Conservation (phyloP, 1,140 invertebrate species). For the Cydia amplana region DNA sequence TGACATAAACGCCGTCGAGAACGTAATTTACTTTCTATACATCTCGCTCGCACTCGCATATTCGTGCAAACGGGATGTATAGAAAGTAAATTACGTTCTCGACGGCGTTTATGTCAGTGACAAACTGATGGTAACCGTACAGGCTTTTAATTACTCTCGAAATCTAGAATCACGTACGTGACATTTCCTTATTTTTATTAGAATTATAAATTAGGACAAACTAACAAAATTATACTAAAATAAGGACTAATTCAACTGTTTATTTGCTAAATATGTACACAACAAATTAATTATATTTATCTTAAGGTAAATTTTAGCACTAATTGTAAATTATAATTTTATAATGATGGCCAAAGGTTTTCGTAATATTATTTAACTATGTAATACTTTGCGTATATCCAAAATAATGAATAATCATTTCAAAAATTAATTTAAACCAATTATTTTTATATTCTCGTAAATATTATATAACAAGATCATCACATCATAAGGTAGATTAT, state of each 20-base stretch:
- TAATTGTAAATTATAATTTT: background rate
- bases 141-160: background rate
- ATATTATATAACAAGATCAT: too few relatives aligned
- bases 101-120: too few relatives aligned
- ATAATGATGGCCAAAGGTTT: background rate
- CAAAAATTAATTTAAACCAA: too few relatives aligned
- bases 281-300: conserved; percentile 16
- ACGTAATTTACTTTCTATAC: too few relatives aligned
- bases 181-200: conserved; percentile 19
- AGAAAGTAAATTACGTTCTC: too few relatives aligned
- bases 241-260: background rate
- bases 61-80: too few relatives aligned
- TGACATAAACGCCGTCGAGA: too few relatives aligned
- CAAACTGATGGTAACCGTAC: too few relatives aligned
- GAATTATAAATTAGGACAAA: background rate
- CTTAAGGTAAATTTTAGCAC: background rate
- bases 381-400: background rate
- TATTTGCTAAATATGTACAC: background rate
- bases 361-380: background rate
- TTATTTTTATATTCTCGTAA: too few relatives aligned
- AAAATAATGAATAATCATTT: background rate
- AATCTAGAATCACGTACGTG: background rate
- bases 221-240: conserved; percentile 13
- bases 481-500: too few relatives aligned
- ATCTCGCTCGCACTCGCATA: too few relatives aligned